Base-by-base conservation (phyloP, 2,797 vertebrate species). In the Tenualosa thibaudeaui region DNA sequence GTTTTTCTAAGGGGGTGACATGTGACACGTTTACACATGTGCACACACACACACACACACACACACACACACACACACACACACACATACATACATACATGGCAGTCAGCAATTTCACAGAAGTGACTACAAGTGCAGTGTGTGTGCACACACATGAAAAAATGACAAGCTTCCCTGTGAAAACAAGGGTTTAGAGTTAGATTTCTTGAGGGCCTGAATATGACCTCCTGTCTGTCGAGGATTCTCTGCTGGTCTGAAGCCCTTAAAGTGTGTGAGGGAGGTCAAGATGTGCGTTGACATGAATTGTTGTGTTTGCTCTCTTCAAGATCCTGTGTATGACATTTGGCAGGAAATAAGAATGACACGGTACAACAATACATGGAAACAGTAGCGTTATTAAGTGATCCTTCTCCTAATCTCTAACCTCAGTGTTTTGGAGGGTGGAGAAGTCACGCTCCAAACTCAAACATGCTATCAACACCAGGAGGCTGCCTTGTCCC, bases 331-430 rank as follows among this genome's bases (percentile, higher is more conserved):
- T 83, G 62, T 62, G 81, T 85, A 60, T 87, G 84, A 88, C 84
- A 88, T 75, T 84, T 51, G 75, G 84, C 88, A 85, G 86, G 88
- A 89, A 86, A 56, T 56, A 46, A 87, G 86, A 84, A 65, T 87
- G 84, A 87, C 87, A 85, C 84, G 82, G 86, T 71, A 86, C 86
- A 86, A 88, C 85, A 89, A 87, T 85, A 87, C 82, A 81, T 85
- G 88, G 86, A 89, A 89, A 82, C 85, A 81, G 86, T 53, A 19
- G 85, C 81, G 81, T 88, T 89, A 88, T 89, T 86, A 85, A 87
- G 85, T 89, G 84, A 83, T 68, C 82, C 84, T 40, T 56, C 31
- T 37, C 3, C 50, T 78, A 83, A 75, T 83, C 84, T 85, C 43
- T 83, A 85, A 85, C 85, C 85, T 22, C 26, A 19, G 49, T 71